Conservation (phyloP, 1,140 invertebrate species). For the Drosophila lacertosa region DNA sequence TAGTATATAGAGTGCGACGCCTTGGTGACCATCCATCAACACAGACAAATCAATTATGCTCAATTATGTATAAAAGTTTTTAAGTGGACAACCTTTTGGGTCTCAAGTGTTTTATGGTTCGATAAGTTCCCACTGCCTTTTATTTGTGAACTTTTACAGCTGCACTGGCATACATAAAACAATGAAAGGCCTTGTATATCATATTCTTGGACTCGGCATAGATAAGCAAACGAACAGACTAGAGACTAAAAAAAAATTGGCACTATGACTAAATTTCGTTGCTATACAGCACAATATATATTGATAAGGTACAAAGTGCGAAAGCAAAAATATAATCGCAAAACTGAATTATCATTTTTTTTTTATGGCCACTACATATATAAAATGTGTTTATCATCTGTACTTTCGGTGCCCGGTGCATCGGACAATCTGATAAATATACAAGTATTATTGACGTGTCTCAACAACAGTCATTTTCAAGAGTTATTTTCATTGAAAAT, state of each 20-base stretch:
- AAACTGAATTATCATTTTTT: constrained; percentile 35
- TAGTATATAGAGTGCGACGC: neutral
- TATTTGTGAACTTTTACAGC: constrained; percentile 50
- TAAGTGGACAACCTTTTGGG: constrained; percentile 43
- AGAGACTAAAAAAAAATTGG: neutral
- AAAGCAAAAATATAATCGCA: constrained; percentile 47
- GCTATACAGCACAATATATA: neutral
- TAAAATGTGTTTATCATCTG: constrained; percentile 60
- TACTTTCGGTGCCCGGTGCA: constrained; percentile 29
- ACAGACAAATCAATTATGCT: constrained; percentile 73
- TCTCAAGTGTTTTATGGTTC: constrained; percentile 58
- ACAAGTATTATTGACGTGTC: constrained; percentile 16
- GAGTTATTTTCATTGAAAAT: constrained; percentile 24
- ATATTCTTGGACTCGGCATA: constrained; percentile 21
- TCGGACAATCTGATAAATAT: constrained; percentile 24
- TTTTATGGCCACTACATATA: constrained; percentile 18
- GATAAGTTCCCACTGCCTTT: constrained; percentile 53
- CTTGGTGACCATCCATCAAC: constrained; percentile 31
- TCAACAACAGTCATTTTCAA: constrained; percentile 7
- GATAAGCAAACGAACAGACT: constrained; percentile 43
- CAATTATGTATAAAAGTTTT: constrained; percentile 64
- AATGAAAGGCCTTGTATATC: neutral
- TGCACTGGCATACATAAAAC: constrained; percentile 34
- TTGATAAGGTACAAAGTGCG: constrained; percentile 70
- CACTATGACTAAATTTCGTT: constrained; percentile 23